Base-by-base conservation (phyloP, 2,797 vertebrate species). In the Melanotaenia trifasciata region DNA sequence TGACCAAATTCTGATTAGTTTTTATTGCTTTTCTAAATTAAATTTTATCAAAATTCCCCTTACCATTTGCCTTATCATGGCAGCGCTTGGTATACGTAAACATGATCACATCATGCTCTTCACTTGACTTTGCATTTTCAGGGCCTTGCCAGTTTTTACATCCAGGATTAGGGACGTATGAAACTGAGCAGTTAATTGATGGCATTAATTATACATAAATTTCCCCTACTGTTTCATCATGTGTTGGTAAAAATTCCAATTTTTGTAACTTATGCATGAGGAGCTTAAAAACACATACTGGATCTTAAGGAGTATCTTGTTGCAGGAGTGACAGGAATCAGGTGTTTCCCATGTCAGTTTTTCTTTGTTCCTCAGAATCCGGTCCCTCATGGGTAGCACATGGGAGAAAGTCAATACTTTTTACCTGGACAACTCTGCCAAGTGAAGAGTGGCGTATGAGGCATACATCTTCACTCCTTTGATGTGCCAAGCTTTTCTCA, bases 401-500 rank as follows among this genome's bases (percentile, higher is more conserved):
- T 57, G 18, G 56, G 10, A 26, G 16, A 6, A 57, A 28, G 51
- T 58, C 13, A 10, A 11, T 28, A 4, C 26, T 26, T 26, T n/a
- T 18, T 60, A 20, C n/a, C 57, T 72, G 18, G 35, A 38, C 10
- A 56, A 33, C 71, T 75, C 58, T 7, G 75, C n/a, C 64, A 58
- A 63, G 14, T 54, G 45, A 63, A 77, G 53, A 28, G 58, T 35
- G 30, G 26, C 51, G 64, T 84, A 72, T 56, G 65, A 72, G 67
- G 57, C 26, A 26, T 26, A 26, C 53, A 61, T 90, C 81, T 84
- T 80, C 16, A 10, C 70, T 80, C 36, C 6, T 59, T 72, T 58
- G 32, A 62, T 67, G 26, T 66, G 68, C 53, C 76, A 70, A 58
- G 67, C 57, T 63, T 82, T 51, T 78, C 63, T 78, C 78, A 70